Evolutionary conservation across 2,797 vertebrate genomes (phyloP), one percentile per base, ranked within the genome.

Genomic region (Prionace glauca): DNA sequence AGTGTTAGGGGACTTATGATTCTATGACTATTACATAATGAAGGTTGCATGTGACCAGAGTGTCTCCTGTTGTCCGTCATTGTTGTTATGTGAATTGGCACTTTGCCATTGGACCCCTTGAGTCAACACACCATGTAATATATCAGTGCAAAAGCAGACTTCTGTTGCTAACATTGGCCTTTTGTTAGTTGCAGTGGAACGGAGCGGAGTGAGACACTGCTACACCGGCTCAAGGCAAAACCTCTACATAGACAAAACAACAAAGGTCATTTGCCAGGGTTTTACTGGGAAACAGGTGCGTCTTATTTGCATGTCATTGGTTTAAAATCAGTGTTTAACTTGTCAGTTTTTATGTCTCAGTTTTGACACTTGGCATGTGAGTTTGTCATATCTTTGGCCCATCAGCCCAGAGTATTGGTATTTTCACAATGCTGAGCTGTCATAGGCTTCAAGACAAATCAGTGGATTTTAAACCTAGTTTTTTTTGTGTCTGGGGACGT

Each of bases 251-350:
- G 97, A 97, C 97, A 99, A 98, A 97, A 97, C 97, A 96, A 99
- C 99, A 0, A 99, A 99, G 97, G 98, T 99, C 97, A 98, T 99
- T 97, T 99, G 99, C 97, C 99, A 99, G 95, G 99, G 99, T 65
- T 99, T 99, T 97, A 99, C 99, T 90, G 99, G 99, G 96, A 99
- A 99, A 96, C 99, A 99, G 99, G 99, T 99, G 97, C n/a, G 98
- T 98, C 41, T 60, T 95, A 95, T 79, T 95, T 56, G 90, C 56
- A 67, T 41, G 18, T 29, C 22, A 32, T 41, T 65, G 36, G 79
- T 81, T 36, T 86, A 26, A 24, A 16, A 67, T 24, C 90, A 96
- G 96, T 96, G 96, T 97, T 96, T 96, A 96, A 96, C 96, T 96
- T 97, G 96, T 96, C 96, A 97, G 96, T 97, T 96, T 96, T 96